Base-by-base conservation (phyloP, 2,113 vertebrate genomes). In the Pseudopodoces humilis region DNA sequence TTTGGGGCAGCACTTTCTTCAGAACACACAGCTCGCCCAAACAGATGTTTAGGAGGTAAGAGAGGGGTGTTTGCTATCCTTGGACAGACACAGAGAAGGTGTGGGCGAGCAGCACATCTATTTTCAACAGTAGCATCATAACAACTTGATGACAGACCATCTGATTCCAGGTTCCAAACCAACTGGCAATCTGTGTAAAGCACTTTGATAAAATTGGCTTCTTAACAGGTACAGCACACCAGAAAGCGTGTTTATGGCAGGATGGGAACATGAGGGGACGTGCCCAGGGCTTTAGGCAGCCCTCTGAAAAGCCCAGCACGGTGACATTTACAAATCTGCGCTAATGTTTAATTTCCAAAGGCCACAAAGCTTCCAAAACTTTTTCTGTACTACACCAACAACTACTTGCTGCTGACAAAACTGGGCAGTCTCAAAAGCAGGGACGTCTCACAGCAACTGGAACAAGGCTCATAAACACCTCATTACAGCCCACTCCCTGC, bases 391-490 rank as follows among this genome's bases (percentile, higher is more conserved):
- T 0, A 65, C 31, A 81, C 39, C 60, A 88, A n/a, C 27, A 50
- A 17, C 60, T 28, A 23, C 1, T 0, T 23, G 44, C 56, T 74
- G 37, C 20, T 17, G 62, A 85, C 41, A 58, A 68, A 80, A 72
- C 16, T 0, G 0, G 74, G 37, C 44, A 52, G 65, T 56, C 69
- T 56, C 69, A 75, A 82, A 91, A 78, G 58, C 81, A 67, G 0
- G 0, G 69, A 55, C 4, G 5, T 35, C 78, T 60, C 70, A 67
- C 37, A 46, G 75, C 55, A 70, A 41, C 4, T 67, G 72, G 52
- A 92, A 78, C 24, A 41, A 93, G 75, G 71, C 78, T 91, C 60
- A 0, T 94, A 95, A 97, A 95, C 88, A 95, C 83, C 62, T 96
- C 79, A 8, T 92, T 95, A 74, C 69, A 94, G 43, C 83, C 92